These are phyloP conservation scores for Stenoptilia bipunctidactyla DNA, from an alignment of 2,888 invertebrate genomes.

Conservation along the genomic window DNA sequence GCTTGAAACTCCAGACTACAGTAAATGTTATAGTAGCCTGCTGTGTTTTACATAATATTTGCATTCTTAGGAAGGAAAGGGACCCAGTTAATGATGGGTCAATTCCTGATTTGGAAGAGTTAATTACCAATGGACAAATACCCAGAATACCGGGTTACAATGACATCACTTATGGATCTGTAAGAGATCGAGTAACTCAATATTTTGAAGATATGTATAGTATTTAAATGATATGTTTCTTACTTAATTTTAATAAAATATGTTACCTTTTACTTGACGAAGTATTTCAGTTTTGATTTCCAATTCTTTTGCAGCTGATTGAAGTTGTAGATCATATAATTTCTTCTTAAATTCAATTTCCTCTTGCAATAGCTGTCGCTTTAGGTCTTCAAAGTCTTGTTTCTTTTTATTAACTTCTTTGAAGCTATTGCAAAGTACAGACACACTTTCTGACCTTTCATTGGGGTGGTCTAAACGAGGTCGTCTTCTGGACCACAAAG, in stretches of 20 bases:
- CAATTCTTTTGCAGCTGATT: neutral
- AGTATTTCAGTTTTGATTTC: neutral
- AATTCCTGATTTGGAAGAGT: slow-evolving; percentile 11
- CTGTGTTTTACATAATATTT: slow-evolving; percentile 15
- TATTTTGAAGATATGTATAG: neutral
- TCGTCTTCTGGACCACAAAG: neutral
- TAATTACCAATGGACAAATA: neutral
- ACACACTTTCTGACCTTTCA: neutral
- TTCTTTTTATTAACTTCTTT: neutral
- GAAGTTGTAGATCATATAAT: neutral
- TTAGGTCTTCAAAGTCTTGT: neutral
- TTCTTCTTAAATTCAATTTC: neutral
- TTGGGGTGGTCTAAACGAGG: neutral
- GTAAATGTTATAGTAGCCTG: slow-evolving; percentile 14
- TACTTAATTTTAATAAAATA: neutral
- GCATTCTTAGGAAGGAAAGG: slow-evolving; percentile 8
- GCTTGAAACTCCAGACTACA: slow-evolving; percentile 16
- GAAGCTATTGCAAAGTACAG: neutral
- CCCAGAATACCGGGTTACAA: neutral
- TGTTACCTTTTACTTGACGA: neutral
- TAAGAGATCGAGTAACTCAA: neutral
- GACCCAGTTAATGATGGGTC: slow-evolving; percentile 10
- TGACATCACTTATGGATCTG: neutral
- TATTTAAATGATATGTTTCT: neutral
- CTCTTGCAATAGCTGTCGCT: neutral